Evolutionary conservation across 2,113 vertebrate species (phyloP).

Genomic region (Megaceryle torquata): DNA sequence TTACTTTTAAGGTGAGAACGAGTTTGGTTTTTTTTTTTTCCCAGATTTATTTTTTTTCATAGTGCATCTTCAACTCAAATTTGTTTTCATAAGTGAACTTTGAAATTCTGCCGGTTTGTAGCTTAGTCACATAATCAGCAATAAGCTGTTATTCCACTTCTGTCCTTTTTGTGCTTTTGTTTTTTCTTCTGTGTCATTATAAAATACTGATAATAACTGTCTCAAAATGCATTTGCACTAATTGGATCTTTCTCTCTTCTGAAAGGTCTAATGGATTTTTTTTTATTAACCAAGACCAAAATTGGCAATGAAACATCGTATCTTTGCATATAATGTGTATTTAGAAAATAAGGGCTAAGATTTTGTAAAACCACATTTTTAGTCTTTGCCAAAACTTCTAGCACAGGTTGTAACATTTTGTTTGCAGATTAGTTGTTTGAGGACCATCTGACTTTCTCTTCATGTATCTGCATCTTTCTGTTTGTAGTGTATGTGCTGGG

Average conservation of each 20-base stretch:
- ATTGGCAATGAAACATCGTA: not conserved
- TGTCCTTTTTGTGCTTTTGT: not conserved
- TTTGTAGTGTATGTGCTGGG: not conserved
- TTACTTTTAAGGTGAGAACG: not conserved
- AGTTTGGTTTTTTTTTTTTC: not conserved
- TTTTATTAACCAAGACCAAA: not conserved
- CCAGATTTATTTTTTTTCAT: not conserved
- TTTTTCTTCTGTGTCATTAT: not conserved
- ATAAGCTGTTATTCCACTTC: not conserved
- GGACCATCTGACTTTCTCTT: not conserved
- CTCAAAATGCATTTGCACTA: not conserved
- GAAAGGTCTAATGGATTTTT: not conserved
- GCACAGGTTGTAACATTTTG: not conserved
- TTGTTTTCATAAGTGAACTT: not conserved
- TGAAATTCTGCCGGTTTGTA: not conserved
- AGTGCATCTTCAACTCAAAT: not conserved
- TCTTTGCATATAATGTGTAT: not conserved
- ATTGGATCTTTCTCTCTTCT: not conserved
- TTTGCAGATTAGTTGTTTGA: not conserved
- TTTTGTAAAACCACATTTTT: not conserved
- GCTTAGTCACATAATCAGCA: not conserved
- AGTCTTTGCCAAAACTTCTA: not conserved
- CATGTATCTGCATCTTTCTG: accelerated
- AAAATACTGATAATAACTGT: not conserved
- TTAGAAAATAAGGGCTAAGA: not conserved